Evolutionary conservation across 2,797 vertebrate genomes (phyloP).

Genomic region (Natrix natrix): DNA sequence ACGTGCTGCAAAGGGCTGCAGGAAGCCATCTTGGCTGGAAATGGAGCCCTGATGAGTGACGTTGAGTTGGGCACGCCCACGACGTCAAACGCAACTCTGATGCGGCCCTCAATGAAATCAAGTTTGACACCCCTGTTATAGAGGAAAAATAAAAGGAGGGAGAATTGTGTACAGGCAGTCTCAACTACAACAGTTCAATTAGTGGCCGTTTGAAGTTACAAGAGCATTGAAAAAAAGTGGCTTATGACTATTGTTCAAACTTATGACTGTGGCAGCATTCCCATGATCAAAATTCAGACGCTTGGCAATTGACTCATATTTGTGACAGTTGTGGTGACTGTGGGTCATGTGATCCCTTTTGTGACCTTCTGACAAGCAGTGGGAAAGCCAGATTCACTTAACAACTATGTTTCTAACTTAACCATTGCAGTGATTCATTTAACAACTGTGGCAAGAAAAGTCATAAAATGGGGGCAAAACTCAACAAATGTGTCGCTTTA

Average conservation of each 20-base stretch:
- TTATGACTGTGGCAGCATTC: neutral
- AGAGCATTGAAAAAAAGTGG: neutral
- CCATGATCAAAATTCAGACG: neutral
- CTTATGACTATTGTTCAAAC: neutral
- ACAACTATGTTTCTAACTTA: neutral
- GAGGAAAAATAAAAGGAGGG: neutral
- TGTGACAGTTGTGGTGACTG: neutral
- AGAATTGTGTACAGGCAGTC: neutral
- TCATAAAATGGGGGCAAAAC: neutral
- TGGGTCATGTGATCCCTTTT: neutral
- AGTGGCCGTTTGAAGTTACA: neutral
- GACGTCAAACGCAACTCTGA: too few relatives aligned
- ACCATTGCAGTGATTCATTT: neutral
- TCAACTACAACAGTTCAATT: neutral
- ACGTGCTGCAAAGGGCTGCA: too few relatives aligned
- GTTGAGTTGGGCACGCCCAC: too few relatives aligned
- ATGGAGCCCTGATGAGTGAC: too few relatives aligned
- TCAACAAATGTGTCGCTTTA: neutral
- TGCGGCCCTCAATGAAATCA: too few relatives aligned
- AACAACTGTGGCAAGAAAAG: neutral
- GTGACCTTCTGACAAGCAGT: neutral
- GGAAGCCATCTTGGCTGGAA: too few relatives aligned
- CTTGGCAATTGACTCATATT: neutral
- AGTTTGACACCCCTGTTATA: too few relatives aligned
- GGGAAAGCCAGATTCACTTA: neutral